Percentiles rank a stretch among this genome's conserved stretches.
Conservation (phyloP, 2,113 vertebrate genomes). For the Sturnira hondurensis region DNA sequence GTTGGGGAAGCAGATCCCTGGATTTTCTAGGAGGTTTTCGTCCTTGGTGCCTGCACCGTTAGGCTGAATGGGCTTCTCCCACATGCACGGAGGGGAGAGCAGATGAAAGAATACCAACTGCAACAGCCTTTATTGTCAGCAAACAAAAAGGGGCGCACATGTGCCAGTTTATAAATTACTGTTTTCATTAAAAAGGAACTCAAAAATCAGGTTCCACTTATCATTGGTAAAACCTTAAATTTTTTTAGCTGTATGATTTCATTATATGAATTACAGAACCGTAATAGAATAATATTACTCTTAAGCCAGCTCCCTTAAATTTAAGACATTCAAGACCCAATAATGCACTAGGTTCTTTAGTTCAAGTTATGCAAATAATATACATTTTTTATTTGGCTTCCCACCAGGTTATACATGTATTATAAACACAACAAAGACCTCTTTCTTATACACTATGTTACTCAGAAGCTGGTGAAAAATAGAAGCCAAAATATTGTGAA, state of each 20-base stretch:
- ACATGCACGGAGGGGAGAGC: constrained; percentile 74
- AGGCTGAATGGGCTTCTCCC: constrained; percentile 78
- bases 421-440: constrained; percentile 72
- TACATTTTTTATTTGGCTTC: constrained; percentile 72
- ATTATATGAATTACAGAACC: constrained; percentile 66
- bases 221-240: constrained; percentile 67
- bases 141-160: constrained; percentile 80
- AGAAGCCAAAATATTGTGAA: constrained; percentile 70
- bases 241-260: constrained; percentile 72
- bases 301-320: constrained; percentile 63
- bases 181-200: constrained; percentile 77
- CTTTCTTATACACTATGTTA: constrained; percentile 58
- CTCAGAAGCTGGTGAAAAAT: constrained; percentile 59
- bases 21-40: not conserved
- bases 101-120: constrained; percentile 79
- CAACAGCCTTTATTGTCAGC: constrained; percentile 81
- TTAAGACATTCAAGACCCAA: constrained; percentile 52
- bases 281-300: constrained; percentile 65
- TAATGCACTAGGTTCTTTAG: constrained; percentile 63
- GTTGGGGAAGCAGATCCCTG: not conserved
- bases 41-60: constrained; percentile 18
- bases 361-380: constrained; percentile 75
- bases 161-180: constrained; percentile 82
- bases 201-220: constrained; percentile 76
- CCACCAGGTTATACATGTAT: constrained; percentile 58